These are phyloP conservation scores for Ryuthela nishihirai DNA, from an alignment of 2,888 invertebrate species.

Conservation along the genomic window DNA sequence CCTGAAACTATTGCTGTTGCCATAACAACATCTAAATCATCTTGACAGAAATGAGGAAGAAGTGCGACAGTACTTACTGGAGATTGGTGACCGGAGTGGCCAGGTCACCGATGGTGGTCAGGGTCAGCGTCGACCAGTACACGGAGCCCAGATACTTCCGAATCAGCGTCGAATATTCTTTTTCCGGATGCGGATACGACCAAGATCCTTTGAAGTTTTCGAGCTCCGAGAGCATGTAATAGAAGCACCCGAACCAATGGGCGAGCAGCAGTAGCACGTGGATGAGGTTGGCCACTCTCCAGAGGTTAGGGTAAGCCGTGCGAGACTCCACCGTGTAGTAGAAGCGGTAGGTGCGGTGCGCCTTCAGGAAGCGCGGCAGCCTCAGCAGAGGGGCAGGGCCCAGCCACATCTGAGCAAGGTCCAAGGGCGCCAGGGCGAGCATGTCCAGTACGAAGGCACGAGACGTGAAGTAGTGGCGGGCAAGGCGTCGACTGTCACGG, in stretches of 20 bases:
- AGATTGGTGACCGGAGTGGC: conserved; percentile 94
- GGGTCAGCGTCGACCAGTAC: conserved; percentile 93
- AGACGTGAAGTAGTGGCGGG: conserved; percentile 81
- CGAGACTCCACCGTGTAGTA: conserved; percentile 95
- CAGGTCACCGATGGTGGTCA: conserved; percentile 93
- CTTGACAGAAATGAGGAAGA: too few species aligned
- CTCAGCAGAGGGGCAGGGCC: conserved; percentile 82
- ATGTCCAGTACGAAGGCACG: conserved; percentile 80
- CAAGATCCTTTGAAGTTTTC: conserved; percentile 67
- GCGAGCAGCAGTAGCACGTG: conserved; percentile 91
- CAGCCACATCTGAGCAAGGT: conserved; percentile 76
- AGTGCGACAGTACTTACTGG: conserved; percentile 69
- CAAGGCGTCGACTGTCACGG: conserved; percentile 83
- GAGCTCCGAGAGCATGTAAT: conserved; percentile 86
- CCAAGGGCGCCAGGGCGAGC: conserved; percentile 75
- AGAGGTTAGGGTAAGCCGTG: conserved; percentile 92
- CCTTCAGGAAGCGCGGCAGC: conserved; percentile 54
- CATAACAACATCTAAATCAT: too few species aligned
- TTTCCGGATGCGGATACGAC: conserved; percentile 56
- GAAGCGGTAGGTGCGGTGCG: conserved; percentile 85
- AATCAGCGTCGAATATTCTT: conserved; percentile 82
- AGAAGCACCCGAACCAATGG: conserved; percentile 98
- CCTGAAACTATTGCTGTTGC: too few species aligned
- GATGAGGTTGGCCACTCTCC: conserved; percentile 93
- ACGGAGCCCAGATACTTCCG: conserved; percentile 90